Conservation (phyloP, 2,888 invertebrate genomes). For the Chalcosyrphus nemorum region DNA sequence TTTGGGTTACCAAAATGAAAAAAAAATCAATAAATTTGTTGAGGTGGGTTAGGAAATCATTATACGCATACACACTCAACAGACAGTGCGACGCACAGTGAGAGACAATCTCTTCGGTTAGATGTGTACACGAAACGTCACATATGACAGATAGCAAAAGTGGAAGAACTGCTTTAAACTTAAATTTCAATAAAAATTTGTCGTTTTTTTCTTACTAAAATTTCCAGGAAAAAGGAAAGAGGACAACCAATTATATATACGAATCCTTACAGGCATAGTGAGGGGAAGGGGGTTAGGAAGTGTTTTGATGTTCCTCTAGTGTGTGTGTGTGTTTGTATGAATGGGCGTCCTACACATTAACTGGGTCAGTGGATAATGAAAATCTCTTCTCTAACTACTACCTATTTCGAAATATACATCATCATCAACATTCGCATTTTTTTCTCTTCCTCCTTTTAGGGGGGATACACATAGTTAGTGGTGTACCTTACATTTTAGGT, state of each 20-base stretch:
- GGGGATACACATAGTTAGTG: conserved; percentile 9
- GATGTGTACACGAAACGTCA: conserved; percentile 53
- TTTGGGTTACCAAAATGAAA: conserved; percentile 60
- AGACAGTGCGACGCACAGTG: conserved; percentile 42
- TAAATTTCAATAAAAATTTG: conserved; percentile 14
- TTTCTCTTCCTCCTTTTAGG: conserved; percentile 28
- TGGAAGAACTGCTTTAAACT: conserved; percentile 32
- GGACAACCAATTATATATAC: conserved; percentile 23
- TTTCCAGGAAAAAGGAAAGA: conserved; percentile 60
- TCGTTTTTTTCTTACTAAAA: conserved; percentile 9
- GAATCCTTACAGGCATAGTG: too few species aligned
- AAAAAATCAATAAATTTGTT: conserved; percentile 82
- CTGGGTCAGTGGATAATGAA: conserved; percentile 71
- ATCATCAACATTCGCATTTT: conserved; percentile 5
- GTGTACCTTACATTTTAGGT: conserved; percentile 9
- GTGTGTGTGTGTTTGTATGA: conserved; percentile 20
- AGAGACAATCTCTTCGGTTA: conserved; percentile 45
- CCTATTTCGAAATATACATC: conserved; percentile 11
- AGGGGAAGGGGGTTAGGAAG: neutral
- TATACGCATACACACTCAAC: conserved; percentile 55
- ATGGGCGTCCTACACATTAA: conserved; percentile 67
- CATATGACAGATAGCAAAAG: conserved; percentile 53
- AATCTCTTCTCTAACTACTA: conserved; percentile 36
- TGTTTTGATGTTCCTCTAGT: conserved; percentile 21
- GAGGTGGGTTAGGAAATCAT: conserved; percentile 82